Conservation (phyloP, 2,797 vertebrate species). For the Anisognathus igniventris region DNA sequence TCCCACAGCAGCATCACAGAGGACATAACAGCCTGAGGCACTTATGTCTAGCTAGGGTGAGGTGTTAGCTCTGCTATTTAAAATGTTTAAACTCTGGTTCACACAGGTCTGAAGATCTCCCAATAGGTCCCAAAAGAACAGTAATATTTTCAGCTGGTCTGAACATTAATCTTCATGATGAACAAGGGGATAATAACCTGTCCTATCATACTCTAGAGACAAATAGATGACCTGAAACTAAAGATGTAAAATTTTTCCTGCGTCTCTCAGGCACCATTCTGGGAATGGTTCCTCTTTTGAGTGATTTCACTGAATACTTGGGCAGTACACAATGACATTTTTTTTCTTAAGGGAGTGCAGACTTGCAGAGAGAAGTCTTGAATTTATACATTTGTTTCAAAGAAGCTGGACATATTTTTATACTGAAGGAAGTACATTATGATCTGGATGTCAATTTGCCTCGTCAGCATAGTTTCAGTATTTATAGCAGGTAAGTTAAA, state of each 20-base stretch:
- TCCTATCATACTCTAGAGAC: constrained; percentile 28
- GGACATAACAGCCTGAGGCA: neutral
- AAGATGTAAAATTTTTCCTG: neutral
- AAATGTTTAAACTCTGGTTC: constrained; percentile 25
- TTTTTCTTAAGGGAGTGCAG: neutral
- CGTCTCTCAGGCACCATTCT: constrained; percentile 28
- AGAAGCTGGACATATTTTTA: neutral
- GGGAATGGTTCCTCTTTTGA: neutral
- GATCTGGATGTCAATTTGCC: neutral
- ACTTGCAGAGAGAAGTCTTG: neutral
- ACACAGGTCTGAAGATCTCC: constrained; percentile 24
- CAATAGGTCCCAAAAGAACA: neutral
- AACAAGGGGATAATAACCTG: constrained; percentile 45
- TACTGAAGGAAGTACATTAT: neutral
- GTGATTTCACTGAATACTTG: constrained; percentile 23
- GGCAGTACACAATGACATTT: neutral
- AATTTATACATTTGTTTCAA: neutral
- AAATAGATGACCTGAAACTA: constrained; percentile 35
- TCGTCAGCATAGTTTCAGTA: neutral
- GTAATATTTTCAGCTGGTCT: constrained; percentile 49
- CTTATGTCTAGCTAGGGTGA: neutral
- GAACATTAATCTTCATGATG: constrained; percentile 49
- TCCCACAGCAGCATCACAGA: neutral
- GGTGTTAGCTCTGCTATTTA: neutral
- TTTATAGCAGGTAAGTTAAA: constrained; percentile 17